Base-by-base conservation (phyloP, 2,888 invertebrate genomes). In the Stenotaenia linearis region DNA sequence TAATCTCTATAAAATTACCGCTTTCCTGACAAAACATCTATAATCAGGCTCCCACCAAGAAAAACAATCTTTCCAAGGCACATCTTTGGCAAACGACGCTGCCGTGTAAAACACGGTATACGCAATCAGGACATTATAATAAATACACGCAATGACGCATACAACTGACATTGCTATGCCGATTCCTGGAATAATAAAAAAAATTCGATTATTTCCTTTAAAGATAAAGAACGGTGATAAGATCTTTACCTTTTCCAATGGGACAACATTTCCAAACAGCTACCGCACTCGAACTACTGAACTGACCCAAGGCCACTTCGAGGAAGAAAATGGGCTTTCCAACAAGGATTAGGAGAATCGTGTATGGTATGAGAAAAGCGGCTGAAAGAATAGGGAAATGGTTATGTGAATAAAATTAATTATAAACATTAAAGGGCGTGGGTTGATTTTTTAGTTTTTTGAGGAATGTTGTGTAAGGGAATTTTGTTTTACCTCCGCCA, bases 271-370 rank as follows among this genome's bases (percentile, higher is more conserved):
- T 91, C 87, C 94, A 95, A 82, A 94, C 89, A 23, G 92, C 91
- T 82, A 94, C 91, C 0, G 94, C 93, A 0, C 94, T 94, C 0
- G 92, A 85, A 1, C 92, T 92, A 0, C 92, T 90, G 85, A 91
- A 95, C 85, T 95, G 94, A 1, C 94, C 95, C 21, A 94, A 87
- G 74, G 91, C 91, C 45, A 94, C 87, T 85, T 95, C 94, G 85
- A 94, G 87, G 84, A 91, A 92, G 85, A 94, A 94, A 83, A 95
- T 90, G 0, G 94, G 94, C 80, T 93, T 89, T 0, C 94, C 94
- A 25, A 79, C 61, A 28, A 79, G 40, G 12, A 79, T 21, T 18
- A 79, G 25, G 9, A 79, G 35, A 9, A 79, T 79, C 4, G 45
- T 75, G 69, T 79, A 79, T 10, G 79, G 79, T 4, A 79, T 25